phyloP scores from a whole-genome alignment of 2,888 invertebrate species.

The Euphydryas editha region DNA sequence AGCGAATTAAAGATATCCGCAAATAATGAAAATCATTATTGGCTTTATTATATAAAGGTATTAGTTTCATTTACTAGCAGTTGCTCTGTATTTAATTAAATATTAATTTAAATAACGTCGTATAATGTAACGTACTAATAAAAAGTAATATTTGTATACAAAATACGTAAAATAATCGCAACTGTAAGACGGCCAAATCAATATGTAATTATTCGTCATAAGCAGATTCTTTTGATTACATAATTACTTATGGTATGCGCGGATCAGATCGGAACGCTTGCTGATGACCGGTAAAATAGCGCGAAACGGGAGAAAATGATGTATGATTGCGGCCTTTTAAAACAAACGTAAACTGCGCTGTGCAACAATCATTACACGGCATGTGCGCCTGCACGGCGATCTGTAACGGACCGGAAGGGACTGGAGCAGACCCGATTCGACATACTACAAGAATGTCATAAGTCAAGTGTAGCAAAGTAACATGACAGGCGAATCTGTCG shows the following conservation, averaged over 20 bases:
- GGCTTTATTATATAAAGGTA: too few relatives aligned
- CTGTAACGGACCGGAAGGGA: constrained; percentile 47
- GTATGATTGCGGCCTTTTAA: constrained; percentile 72
- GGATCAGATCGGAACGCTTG: constrained; percentile 53
- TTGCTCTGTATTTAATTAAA: not conserved
- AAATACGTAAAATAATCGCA: not conserved
- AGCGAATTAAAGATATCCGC: not conserved
- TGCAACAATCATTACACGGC: constrained; percentile 54
- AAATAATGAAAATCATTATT: not conserved
- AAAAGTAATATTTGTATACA: not conserved
- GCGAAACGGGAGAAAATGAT: constrained; percentile 72
- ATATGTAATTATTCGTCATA: constrained; percentile 4
- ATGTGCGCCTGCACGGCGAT: constrained; percentile 45
- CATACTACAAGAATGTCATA: constrained; percentile 47
- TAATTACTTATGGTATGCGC: constrained; percentile 57
- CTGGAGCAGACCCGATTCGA: constrained; percentile 48
- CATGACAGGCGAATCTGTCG: constrained; percentile 29
- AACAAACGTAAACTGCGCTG: constrained; percentile 65
- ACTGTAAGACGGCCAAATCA: not conserved
- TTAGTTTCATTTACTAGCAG: not conserved
- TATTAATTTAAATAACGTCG: not conserved
- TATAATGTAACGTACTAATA: not conserved
- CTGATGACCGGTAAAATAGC: constrained; percentile 63
- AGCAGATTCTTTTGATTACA: constrained; percentile 57
- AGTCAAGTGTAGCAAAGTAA: constrained; percentile 42